Evolutionary conservation across 2,113 vertebrate genomes (phyloP).

Genomic region (human (Homo sapiens)): DNA sequence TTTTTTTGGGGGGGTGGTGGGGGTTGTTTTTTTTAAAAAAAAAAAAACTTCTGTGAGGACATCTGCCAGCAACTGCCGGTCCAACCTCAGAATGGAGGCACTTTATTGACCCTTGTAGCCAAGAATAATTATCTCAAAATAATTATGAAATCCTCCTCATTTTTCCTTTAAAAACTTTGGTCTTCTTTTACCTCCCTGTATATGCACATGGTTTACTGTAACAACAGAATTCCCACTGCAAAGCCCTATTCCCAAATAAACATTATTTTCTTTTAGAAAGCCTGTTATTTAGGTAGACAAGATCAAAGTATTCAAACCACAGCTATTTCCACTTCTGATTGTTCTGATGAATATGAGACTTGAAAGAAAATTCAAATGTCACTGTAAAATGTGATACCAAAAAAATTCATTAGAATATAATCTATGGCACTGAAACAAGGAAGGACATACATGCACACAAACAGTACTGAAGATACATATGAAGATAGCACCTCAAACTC

Average conservation of each 20-base stretch:
- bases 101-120: background rate
- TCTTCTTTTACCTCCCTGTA: background rate
- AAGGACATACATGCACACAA: background rate
- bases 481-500: background rate
- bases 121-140: background rate
- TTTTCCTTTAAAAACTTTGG: background rate
- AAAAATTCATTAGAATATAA: background rate
- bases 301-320: background rate
- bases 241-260: background rate
- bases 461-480: background rate
- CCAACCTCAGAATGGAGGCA: background rate
- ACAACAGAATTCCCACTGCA: background rate
- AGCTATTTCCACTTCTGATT: constrained; percentile 13
- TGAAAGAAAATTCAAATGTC: background rate
- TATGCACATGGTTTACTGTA: background rate
- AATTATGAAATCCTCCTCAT: background rate
- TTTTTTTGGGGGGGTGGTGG: too few relatives aligned
- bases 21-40: too few relatives aligned
- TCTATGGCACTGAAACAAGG: background rate
- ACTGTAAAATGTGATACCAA: background rate
- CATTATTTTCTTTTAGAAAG: background rate
- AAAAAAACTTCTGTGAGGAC: background rate
- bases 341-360: background rate
- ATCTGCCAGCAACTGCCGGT: background rate
- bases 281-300: background rate